Base-by-base conservation (phyloP, 2,888 invertebrate species). In the Stegophylla sp. region DNA sequence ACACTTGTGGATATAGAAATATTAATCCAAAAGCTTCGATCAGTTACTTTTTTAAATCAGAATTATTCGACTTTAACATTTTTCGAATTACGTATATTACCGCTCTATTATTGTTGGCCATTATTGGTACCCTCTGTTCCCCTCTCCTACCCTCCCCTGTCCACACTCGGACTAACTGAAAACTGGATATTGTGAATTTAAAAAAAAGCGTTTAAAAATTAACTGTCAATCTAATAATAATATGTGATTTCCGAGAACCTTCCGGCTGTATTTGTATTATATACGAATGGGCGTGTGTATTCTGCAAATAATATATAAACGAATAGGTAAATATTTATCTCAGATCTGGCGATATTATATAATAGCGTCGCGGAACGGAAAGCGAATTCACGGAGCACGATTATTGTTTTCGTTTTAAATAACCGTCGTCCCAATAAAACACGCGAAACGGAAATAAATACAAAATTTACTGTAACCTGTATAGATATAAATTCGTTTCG, bases 381-480 rank as follows among this genome's bases (percentile, higher is more conserved):
- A 56, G 23, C 34, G 5, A 59, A 23, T 26, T 34, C 41, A 45
- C 10, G 17, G 23, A 9, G 23, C 56, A 23, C 12, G 28, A 59
- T 56, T 59, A 53, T 41, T 71, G 45, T 73, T 73, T 26, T 26
- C 17, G 0, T n/a, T 41, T 1, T 15, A 72, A 41, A 72, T 26
- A 59, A 17, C 59, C 17, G 12, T 59, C 17, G 12, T 45, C 13
- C 12, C n/a, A 3, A 26, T 26, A 59, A 45, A 45, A 45, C 43
- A 3, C 13, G 72, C 23, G 17, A 26, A 43, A 23, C 26, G 26
- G 26, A 72, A 73, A 73, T 13, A 73, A 73, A 73, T 59, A 73
- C 59, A 26, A 73, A 28, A 73, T 61, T 59, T 48, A 61, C 20
- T 61, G 28, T 28, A 7, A 12, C 13, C n/a, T n/a, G 45, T 28